Evolutionary conservation across 2,113 vertebrate species (phyloP).

Genomic region (Acinonyx jubatus): DNA sequence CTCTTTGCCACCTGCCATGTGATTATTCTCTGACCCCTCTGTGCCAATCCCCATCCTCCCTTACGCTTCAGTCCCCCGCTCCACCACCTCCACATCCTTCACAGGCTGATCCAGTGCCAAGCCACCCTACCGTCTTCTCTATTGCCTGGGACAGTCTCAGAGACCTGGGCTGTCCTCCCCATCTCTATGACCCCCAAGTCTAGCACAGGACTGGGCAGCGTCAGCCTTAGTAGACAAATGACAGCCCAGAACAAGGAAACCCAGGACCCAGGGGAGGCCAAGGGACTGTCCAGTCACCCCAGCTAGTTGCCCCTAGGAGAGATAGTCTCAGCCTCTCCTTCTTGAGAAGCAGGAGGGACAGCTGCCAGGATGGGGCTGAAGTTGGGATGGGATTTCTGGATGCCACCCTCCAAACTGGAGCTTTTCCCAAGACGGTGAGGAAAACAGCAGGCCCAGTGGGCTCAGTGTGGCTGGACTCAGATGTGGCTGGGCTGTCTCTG

Average conservation of each 20-base stretch:
- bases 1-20: neutral
- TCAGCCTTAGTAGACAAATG: neutral
- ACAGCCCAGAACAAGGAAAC: neutral
- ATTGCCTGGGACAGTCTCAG: neutral
- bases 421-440: neutral
- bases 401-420: neutral
- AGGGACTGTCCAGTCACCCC: neutral
- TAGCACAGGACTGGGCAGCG: neutral
- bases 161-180: neutral
- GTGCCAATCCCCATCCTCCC: neutral
- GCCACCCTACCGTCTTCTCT: neutral
- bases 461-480: neutral
- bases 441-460: neutral
- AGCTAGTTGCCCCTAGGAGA: neutral
- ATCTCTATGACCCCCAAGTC: neutral
- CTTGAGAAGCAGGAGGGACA: neutral
- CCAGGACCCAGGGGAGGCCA: neutral
- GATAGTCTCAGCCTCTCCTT: neutral
- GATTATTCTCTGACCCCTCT: neutral
- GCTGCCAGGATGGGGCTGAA: neutral
- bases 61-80: neutral
- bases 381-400: neutral
- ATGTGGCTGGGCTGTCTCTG: accelerated
- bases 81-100: neutral
- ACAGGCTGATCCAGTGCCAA: too few relatives aligned